Evolutionary conservation across 2,797 vertebrate species (phyloP).

Genomic region (Acanthurus leucopareius): DNA sequence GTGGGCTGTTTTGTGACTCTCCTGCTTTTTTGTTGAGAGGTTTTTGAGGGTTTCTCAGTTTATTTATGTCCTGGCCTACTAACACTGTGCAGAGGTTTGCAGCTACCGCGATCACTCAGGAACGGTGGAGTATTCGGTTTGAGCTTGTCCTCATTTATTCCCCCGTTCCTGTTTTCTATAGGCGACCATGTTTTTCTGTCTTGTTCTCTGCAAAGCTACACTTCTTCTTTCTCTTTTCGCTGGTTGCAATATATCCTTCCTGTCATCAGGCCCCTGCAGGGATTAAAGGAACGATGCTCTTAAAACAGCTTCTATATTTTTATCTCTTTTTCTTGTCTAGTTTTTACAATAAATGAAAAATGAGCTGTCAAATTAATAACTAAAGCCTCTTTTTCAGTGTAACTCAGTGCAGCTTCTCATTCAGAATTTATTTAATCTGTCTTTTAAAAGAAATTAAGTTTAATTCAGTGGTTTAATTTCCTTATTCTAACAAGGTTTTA

Average conservation of each 20-base stretch:
- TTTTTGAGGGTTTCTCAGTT: slow-evolving; percentile 24
- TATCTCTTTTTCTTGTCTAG: too few species aligned
- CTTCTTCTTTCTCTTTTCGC: background rate
- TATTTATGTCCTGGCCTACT: slow-evolving; percentile 32
- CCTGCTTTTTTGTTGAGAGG: slow-evolving; percentile 5
- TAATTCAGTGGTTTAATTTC: too few species aligned
- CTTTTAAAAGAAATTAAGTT: background rate
- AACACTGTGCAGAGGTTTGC: slow-evolving; percentile 23
- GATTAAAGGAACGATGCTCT: slow-evolving; percentile 8
- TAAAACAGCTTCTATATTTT: background rate
- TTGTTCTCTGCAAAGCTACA: background rate
- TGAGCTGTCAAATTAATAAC: background rate
- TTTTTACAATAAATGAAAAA: too few species aligned
- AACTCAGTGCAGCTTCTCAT: background rate
- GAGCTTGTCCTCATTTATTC: slow-evolving; percentile 55
- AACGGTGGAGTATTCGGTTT: background rate
- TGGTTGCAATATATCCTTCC: background rate
- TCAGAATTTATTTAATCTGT: background rate
- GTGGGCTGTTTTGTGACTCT: background rate
- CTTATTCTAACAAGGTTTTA: too few species aligned
- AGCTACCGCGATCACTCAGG: slow-evolving; percentile 9
- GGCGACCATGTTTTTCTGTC: background rate
- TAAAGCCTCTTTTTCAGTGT: background rate
- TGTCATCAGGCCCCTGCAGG: background rate
- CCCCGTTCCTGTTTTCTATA: slow-evolving; percentile 10